Conservation (phyloP, 2,888 invertebrate species). For the Spisula subtruncata region DNA sequence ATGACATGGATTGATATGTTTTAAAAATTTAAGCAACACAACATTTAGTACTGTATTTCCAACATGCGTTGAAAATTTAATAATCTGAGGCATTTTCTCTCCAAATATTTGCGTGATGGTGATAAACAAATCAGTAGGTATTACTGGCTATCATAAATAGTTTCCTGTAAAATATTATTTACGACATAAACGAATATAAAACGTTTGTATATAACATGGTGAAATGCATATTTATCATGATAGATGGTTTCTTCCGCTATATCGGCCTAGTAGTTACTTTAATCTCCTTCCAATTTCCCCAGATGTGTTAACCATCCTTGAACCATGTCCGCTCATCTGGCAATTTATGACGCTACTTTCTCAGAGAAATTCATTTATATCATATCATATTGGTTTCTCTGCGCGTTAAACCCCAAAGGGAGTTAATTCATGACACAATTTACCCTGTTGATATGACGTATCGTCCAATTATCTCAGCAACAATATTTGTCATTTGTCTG, state of each 20-base stretch:
- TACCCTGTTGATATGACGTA: conserved; percentile 6
- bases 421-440: not conserved
- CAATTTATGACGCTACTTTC: not conserved
- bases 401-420: not conserved
- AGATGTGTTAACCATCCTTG: not conserved
- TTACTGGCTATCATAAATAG: too few relatives aligned
- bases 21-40: too few relatives aligned
- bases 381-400: not conserved
- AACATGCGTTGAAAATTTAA: too few relatives aligned
- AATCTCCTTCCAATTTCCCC: not conserved
- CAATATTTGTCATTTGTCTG: not conserved
- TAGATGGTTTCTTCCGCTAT: not conserved
- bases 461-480: not conserved
- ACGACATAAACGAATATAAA: too few relatives aligned
- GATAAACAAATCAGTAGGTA: too few relatives aligned
- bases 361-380: not conserved
- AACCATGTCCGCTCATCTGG: not conserved
- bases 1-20: too few relatives aligned
- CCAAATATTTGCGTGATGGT: too few relatives aligned
- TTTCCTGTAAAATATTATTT: too few relatives aligned
- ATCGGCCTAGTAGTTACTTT: not conserved
- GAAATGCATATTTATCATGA: not conserved
- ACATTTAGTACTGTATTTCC: too few relatives aligned
- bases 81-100: too few relatives aligned
- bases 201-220: too few relatives aligned